Percentiles rank a stretch among this genome's conserved stretches.
phyloP scores from a whole-genome alignment of 1,140 invertebrate genomes.

The Atopsyche davidsoni region DNA sequence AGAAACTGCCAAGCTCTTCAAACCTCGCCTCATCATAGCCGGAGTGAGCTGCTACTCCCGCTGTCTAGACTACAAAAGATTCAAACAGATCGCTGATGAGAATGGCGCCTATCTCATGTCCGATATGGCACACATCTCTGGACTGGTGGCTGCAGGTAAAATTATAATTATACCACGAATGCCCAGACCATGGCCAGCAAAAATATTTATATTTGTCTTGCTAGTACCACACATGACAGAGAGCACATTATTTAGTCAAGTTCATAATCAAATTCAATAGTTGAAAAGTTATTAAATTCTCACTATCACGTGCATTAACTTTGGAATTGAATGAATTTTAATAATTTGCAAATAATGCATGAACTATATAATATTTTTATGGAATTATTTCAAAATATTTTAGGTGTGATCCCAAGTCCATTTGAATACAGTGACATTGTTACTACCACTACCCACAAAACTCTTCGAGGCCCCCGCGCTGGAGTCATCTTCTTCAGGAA shows the following conservation, averaged over 20 bases:
- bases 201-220: constrained; percentile 2
- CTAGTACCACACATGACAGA: too few species aligned
- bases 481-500: constrained; percentile 88
- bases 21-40: constrained; percentile 91
- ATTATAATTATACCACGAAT: constrained; percentile 8
- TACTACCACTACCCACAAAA: constrained; percentile 94
- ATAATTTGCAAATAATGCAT: not conserved
- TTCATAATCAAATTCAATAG: too few species aligned
- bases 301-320: not conserved
- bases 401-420: constrained; percentile 76
- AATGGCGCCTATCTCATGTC: constrained; percentile 84
- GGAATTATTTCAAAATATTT: constrained; percentile 4
- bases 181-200: too few species aligned
- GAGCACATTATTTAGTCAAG: too few species aligned
- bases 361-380: too few species aligned
- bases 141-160: constrained; percentile 77
- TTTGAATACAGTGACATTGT: constrained; percentile 94
- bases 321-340: not conserved
- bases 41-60: constrained; percentile 85
- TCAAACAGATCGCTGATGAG: constrained; percentile 82
- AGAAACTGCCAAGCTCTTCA: constrained; percentile 78
- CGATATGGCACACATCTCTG: constrained; percentile 94
- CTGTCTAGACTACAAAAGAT: constrained; percentile 81
- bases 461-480: constrained; percentile 83
- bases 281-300: too few species aligned